These are phyloP conservation scores for Gnatocerus cornutus DNA, from an alignment of 2,888 invertebrate genomes.

Conservation along the genomic window DNA sequence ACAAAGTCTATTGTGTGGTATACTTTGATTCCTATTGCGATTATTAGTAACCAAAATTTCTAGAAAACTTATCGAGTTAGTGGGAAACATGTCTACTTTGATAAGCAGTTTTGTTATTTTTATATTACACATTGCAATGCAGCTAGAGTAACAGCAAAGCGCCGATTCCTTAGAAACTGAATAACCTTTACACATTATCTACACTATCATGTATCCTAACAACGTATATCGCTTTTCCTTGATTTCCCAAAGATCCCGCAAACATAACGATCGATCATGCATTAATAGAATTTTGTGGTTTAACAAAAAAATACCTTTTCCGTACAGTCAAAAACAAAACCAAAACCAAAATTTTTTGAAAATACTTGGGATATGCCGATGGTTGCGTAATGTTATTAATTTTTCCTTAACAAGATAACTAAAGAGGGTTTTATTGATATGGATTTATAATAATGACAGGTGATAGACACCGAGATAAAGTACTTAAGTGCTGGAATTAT, in stretches of 20 bases:
- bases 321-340: slow-evolving; percentile 33
- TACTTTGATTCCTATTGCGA: slow-evolving; percentile 29
- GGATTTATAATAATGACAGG: too few species aligned
- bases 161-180: slow-evolving; percentile 30
- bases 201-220: slow-evolving; percentile 29
- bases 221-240: slow-evolving; percentile 17
- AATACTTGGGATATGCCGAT: too few species aligned
- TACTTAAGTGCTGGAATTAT: too few species aligned
- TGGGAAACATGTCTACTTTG: slow-evolving; percentile 28
- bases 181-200: slow-evolving; percentile 37
- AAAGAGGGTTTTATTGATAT: too few species aligned
- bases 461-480: too few species aligned
- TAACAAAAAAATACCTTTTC: slow-evolving; percentile 37
- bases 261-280: slow-evolving; percentile 33
- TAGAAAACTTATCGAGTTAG: slow-evolving; percentile 30
- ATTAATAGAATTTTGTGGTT: slow-evolving; percentile 42
- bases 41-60: slow-evolving; percentile 27
- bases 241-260: slow-evolving; percentile 26
- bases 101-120: slow-evolving; percentile 32
- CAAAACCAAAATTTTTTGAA: slow-evolving; percentile 7
- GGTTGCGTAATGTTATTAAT: too few species aligned
- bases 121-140: slow-evolving; percentile 15
- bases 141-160: slow-evolving; percentile 6
- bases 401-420: too few species aligned
- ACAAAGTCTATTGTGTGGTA: slow-evolving; percentile 41